Evolutionary conservation across 2,797 vertebrate species (phyloP), one percentile per base, ranked within the genome.

Genomic region (Acipenser transmontanus): DNA sequence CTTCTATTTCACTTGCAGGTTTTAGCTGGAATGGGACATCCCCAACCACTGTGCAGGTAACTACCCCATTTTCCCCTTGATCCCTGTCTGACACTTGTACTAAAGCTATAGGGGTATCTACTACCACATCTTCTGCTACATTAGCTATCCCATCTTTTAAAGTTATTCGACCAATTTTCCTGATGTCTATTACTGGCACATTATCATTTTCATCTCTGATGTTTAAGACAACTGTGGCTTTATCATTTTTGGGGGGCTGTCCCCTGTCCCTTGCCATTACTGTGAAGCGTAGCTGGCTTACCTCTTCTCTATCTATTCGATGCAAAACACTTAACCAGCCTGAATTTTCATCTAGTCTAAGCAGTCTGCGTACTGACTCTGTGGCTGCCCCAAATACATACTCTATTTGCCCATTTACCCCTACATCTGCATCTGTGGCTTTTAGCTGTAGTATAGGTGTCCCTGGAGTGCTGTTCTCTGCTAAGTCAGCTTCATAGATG

Each of bases 1-100:
- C 94, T 76, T 98, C 97, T 0, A 91, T 90, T 70, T 95, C 94
- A 1, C 95, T 97, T 68, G 97, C 96, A 0, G 97, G 94, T 76
- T 98, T 99, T 61, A 99, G 93, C 76, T 99, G 97, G 78, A 99
- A 99, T 6, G 97, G 97, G 68, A 99, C 96, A 0, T 99, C 96
- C 0, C 97, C 97, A 11, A 98, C 97, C 68, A 99, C 94, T 0
- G 96, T 98, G 80, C 97, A 99, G 10, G 97, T 98, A 72, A 99
- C 96, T 4, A 94, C 92, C 0, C 97, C 96, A 0, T 99, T 99
- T 73, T 97, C 95, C 0, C 95, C 96, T 71, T 98, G 96, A 82
- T 99, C 97, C 0, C 95, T 74, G 77, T 99, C 97, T 0, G 96
- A 98, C 71, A 99, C 97, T 77, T 99, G 96, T 13, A 99, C 96